Percentiles rank a stretch among this genome's conserved stretches.
phyloP scores from a whole-genome alignment of 2,113 vertebrate genomes.

The Mastomys natalensis region DNA sequence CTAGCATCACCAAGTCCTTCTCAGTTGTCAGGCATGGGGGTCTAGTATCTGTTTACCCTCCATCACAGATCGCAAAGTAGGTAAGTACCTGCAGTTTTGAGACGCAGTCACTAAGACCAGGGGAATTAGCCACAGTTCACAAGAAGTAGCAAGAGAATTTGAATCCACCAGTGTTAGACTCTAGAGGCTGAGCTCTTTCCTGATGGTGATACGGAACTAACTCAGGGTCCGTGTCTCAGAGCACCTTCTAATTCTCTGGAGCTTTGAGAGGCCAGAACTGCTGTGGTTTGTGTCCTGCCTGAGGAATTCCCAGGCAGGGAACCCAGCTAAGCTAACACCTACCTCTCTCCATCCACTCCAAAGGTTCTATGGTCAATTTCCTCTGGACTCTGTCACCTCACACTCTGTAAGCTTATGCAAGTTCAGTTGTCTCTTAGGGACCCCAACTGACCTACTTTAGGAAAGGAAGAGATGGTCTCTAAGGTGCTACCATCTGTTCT shows the following conservation, averaged over 20 bases:
- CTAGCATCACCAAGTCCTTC: neutral
- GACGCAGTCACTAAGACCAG: neutral
- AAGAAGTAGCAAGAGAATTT: neutral
- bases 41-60: neutral
- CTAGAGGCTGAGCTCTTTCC: neutral
- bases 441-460: neutral
- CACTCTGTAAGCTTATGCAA: neutral
- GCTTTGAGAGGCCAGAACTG: too few relatives aligned
- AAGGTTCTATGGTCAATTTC: neutral
- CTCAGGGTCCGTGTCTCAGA: rapidly evolving
- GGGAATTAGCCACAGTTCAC: rapidly evolving
- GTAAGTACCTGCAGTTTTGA: neutral
- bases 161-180: neutral
- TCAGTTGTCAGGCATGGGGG: neutral
- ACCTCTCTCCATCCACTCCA: rapidly evolving
- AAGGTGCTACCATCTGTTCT: neutral
- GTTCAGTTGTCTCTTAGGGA: neutral
- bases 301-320: neutral
- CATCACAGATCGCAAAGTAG: rapidly evolving
- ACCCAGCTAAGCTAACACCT: neutral
- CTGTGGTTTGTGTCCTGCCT: neutral
- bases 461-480: neutral
- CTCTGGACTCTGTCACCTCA: neutral
- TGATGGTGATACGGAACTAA: rapidly evolving
- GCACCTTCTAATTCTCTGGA: neutral